Conservation (phyloP, 2,113 vertebrate genomes). For the Lanius collurio region DNA sequence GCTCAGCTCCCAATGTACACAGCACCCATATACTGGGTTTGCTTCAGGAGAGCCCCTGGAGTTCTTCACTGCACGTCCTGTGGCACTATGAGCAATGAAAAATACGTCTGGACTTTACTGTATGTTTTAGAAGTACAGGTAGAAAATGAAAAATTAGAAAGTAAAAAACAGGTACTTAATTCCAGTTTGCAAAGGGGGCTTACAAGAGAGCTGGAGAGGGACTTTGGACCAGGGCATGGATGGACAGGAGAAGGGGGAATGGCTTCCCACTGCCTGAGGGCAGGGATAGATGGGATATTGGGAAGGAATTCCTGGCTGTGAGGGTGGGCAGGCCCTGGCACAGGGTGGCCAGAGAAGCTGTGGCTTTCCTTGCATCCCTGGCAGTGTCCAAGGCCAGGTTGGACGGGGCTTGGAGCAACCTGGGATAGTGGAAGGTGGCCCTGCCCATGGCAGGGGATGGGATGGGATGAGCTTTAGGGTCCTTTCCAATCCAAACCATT, state of each 20-base stretch:
- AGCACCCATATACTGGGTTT: background rate
- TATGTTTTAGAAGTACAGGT: background rate
- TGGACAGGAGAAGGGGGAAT: background rate
- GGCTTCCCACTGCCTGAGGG: background rate
- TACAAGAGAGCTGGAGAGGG: background rate
- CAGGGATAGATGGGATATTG: background rate
- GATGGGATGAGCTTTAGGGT: background rate
- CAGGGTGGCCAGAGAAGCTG: background rate
- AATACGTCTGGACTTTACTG: background rate
- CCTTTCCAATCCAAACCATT: background rate
- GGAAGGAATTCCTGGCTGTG: background rate
- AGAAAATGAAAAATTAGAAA: background rate
- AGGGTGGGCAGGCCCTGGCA: background rate
- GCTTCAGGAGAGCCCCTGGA: background rate
- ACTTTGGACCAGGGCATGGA: background rate
- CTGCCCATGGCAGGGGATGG: background rate
- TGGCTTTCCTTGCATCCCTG: background rate
- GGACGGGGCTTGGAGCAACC: rapidly evolving
- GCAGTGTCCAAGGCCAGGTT: background rate
- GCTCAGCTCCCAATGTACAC: background rate
- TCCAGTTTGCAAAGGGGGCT: background rate
- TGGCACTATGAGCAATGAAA: background rate
- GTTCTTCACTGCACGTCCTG: background rate
- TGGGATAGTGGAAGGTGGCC: background rate
- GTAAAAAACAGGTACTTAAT: background rate